Percentiles rank a stretch among this genome's conserved stretches.
phyloP scores from a whole-genome alignment of 2,113 vertebrate genomes.

The Phylloscopus whistleri region DNA sequence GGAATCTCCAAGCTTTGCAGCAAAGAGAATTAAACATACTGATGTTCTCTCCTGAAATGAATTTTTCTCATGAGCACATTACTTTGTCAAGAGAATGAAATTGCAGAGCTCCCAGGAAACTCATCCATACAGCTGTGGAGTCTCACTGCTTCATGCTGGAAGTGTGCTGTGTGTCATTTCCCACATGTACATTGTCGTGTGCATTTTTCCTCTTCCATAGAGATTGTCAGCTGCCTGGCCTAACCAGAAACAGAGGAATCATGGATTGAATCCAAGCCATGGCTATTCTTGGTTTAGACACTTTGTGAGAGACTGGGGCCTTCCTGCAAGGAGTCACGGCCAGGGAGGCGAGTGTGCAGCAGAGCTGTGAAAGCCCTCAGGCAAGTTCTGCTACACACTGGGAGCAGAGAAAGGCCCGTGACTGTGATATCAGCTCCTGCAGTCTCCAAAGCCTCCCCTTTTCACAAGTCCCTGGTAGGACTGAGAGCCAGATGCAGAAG shows the following conservation, averaged over 20 bases:
- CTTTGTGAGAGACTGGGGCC: neutral
- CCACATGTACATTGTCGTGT: rapidly evolving
- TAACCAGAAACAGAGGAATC: neutral
- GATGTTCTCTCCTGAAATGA: neutral
- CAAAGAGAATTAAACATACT: neutral
- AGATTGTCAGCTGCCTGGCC: neutral
- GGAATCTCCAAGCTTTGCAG: neutral
- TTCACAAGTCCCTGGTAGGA: neutral
- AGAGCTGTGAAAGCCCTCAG: neutral
- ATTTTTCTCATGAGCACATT: neutral
- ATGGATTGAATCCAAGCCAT: rapidly evolving
- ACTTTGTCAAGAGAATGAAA: neutral
- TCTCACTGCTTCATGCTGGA: neutral
- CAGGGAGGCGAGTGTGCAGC: neutral
- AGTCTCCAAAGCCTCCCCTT: neutral
- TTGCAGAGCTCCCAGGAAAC: neutral
- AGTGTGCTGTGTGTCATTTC: neutral
- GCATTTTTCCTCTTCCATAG: rapidly evolving
- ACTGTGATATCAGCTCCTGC: neutral
- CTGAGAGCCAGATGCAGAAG: neutral
- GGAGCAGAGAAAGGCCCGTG: neutral
- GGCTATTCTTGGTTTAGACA: neutral
- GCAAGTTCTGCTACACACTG: neutral
- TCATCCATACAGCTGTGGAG: no score
- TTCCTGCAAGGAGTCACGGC: neutral